phyloP scores from a whole-genome alignment of 2,797 vertebrate species.

The Trichosurus vulpecula region DNA sequence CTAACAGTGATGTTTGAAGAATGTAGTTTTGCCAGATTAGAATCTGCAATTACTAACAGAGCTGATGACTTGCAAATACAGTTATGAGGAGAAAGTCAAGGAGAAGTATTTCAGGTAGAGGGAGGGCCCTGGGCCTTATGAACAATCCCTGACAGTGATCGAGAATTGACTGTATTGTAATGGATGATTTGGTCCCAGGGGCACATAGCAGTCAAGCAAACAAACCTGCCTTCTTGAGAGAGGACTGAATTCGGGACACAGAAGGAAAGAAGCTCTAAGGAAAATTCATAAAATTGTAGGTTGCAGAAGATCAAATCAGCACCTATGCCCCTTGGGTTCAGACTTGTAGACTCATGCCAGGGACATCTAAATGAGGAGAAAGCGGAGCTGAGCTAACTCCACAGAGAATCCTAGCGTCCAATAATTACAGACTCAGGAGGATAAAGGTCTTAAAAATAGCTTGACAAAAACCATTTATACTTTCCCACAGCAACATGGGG shows the following conservation, averaged over 20 bases:
- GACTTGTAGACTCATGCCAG: too few species aligned
- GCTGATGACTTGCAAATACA: constrained; percentile 8
- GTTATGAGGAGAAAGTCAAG: not conserved
- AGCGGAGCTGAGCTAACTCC: not conserved
- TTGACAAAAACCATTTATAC: constrained; percentile 24
- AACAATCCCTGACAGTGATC: constrained; percentile 11
- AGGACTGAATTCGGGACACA: not conserved
- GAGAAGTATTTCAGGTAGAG: not conserved
- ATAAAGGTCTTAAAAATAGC: constrained; percentile 19
- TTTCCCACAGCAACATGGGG: not conserved
- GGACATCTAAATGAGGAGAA: not conserved
- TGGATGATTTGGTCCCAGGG: constrained; percentile 4
- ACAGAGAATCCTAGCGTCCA: not conserved
- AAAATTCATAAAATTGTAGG: not conserved
- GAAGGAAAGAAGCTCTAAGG: not conserved
- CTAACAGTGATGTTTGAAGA: not conserved
- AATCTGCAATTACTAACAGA: not conserved
- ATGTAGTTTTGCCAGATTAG: not conserved
- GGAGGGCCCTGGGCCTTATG: not conserved
- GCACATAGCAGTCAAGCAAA: not conserved
- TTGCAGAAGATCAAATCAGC: not conserved
- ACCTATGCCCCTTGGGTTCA: not conserved
- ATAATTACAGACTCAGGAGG: not conserved
- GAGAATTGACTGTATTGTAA: constrained; percentile 27
- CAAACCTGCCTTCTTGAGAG: not conserved